Conservation (phyloP, 2,888 invertebrate genomes). For the Cerastoderma edule region DNA sequence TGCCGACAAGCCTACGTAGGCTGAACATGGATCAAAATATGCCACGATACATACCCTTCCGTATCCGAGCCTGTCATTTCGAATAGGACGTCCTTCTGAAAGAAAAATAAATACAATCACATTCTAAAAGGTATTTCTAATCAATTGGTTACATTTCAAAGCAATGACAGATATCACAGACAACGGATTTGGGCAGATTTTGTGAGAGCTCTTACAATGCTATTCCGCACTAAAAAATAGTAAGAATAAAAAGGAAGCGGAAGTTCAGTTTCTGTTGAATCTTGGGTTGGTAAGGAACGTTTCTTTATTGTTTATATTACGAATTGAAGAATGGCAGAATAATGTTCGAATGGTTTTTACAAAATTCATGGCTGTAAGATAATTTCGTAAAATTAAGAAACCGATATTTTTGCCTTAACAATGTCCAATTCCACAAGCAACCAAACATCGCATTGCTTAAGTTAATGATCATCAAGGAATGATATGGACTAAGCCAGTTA, state of each 20-base stretch:
- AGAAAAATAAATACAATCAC: slow-evolving; percentile 40
- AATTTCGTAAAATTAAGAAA: no score
- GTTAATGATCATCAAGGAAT: no score
- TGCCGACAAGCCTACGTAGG: no score
- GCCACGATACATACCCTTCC: slow-evolving; percentile 84
- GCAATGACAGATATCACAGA: not conserved
- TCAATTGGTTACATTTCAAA: not conserved
- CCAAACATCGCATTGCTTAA: no score
- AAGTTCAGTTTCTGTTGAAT: slow-evolving; percentile 14
- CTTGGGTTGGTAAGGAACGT: slow-evolving; percentile 6
- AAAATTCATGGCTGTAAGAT: no score
- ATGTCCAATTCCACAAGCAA: no score
- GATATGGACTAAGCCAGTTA: no score
- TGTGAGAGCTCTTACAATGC: slow-evolving; percentile 58
- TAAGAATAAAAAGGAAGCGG: slow-evolving; percentile 57
- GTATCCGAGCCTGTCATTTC: slow-evolving; percentile 81
- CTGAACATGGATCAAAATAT: no score
- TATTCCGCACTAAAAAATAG: slow-evolving; percentile 48
- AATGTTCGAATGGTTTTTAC: no score
- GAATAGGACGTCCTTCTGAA: slow-evolving; percentile 77
- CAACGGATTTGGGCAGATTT: not conserved
- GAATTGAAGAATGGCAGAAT: no score
- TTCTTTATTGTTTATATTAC: no score
- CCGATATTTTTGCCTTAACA: no score
- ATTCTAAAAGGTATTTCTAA: not conserved